These are phyloP conservation scores for Corticium candelabrum DNA, from an alignment of 37 sponge, comb jelly and placozoan genomes.

Conservation along the genomic window DNA sequence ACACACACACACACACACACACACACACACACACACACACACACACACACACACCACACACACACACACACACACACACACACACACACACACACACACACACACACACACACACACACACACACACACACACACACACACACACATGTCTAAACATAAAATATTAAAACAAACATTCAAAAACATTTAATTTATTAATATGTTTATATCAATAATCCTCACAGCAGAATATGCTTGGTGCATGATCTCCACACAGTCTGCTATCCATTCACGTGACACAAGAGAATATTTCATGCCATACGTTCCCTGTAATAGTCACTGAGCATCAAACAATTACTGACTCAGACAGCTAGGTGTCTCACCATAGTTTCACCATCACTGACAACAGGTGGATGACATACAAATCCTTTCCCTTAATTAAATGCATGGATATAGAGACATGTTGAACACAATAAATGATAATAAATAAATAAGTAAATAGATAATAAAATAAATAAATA, in stretches of 20 bases:
- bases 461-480: no score
- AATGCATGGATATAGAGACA: no score
- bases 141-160: no score
- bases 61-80: not conserved
- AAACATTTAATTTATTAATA: not conserved
- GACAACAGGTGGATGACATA: constrained; percentile 58
- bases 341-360: no score
- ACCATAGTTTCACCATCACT: constrained; percentile 64
- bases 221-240: constrained; percentile 55
- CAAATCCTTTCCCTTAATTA: constrained; percentile 52
- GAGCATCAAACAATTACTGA: no score
- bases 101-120: constrained; percentile 6
- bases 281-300: constrained; percentile 60
- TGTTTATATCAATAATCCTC: constrained; percentile 15
- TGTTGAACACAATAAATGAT: no score
- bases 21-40: no score
- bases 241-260: constrained; percentile 71
- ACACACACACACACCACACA: no score
- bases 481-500: not conserved
- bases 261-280: constrained; percentile 56
- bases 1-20: no score
- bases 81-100: constrained; percentile 5
- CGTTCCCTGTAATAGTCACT: constrained; percentile 22
- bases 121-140: constrained; percentile 23
- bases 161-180: not conserved